A percentile compares a stretch with the other conserved stretches of the same genome.
phyloP scores from a whole-genome alignment of 2,888 invertebrate genomes.

The Megastigmus dorsalis region DNA sequence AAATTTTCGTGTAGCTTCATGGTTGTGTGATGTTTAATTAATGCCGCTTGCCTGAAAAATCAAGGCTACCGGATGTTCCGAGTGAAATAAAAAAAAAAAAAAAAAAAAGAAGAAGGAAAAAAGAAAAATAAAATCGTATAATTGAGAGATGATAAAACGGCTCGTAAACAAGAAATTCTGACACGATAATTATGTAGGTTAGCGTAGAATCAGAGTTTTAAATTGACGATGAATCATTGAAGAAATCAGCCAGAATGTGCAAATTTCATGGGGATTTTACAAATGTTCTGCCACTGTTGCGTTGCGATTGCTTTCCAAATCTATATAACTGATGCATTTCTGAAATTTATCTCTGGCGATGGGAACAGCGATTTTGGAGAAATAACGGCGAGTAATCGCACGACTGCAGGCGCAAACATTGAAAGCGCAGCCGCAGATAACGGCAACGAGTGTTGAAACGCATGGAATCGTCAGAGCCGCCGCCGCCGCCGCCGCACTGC shows the following conservation, averaged over 20 bases:
- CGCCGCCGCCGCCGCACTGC: no score
- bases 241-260: not conserved
- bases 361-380: no score
- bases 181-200: slow-evolving; percentile 42
- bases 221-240: slow-evolving; percentile 5
- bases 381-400: not conserved
- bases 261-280: not conserved
- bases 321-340: no score
- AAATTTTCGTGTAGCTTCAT: no score
- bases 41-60: not conserved
- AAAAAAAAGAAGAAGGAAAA: no score
- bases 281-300: not conserved
- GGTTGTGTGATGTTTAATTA: no score
- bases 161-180: slow-evolving; percentile 26
- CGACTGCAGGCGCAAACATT: no score
- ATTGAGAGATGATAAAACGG: slow-evolving; percentile 33
- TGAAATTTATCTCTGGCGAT: no score
- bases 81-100: slow-evolving; percentile 9
- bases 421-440: not conserved
- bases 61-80: slow-evolving; percentile 31
- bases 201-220: not conserved
- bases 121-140: no score
- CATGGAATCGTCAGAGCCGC: no score
- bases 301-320: no score
- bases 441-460: not conserved